phyloP scores from a whole-genome alignment of 2,888 invertebrate genomes.

The Fragum sueziense region DNA sequence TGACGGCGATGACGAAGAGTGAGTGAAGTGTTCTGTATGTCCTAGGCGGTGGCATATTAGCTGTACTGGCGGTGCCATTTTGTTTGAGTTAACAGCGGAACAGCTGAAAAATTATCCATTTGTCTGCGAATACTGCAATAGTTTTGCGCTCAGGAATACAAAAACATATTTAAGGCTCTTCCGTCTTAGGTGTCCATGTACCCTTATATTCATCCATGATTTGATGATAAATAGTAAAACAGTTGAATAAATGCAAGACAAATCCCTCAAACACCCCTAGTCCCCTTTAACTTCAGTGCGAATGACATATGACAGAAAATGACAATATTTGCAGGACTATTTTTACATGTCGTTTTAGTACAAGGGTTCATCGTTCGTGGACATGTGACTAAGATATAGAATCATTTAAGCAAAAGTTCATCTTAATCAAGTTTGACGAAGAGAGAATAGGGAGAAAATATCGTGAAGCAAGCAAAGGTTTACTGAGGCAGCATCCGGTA shows the following conservation, averaged over 20 bases:
- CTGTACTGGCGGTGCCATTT: slow-evolving; percentile 1
- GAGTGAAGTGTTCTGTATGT: not conserved
- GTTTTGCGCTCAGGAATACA: too few species aligned
- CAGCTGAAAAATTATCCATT: not conserved
- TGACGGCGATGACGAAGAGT: not conserved
- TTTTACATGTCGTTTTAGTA: not conserved
- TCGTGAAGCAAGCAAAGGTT: not conserved
- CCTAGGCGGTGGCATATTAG: not conserved
- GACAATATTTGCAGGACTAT: too few species aligned
- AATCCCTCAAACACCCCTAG: too few species aligned
- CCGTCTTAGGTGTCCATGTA: too few species aligned
- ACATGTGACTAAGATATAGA: not conserved
- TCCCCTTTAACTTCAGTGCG: too few species aligned
- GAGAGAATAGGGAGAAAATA: not conserved
- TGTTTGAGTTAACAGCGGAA: not conserved
- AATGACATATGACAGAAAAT: too few species aligned
- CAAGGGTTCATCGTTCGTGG: not conserved
- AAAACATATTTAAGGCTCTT: too few species aligned
- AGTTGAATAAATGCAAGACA: too few species aligned
- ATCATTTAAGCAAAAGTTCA: not conserved
- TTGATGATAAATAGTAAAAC: too few species aligned
- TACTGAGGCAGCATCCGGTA: not conserved
- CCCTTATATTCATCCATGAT: too few species aligned
- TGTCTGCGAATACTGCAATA: not conserved
- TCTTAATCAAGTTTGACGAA: not conserved